Evolutionary conservation across 2,888 invertebrate species (phyloP), one percentile per base, ranked within the genome.

Genomic region (Callinectes sapidus): DNA sequence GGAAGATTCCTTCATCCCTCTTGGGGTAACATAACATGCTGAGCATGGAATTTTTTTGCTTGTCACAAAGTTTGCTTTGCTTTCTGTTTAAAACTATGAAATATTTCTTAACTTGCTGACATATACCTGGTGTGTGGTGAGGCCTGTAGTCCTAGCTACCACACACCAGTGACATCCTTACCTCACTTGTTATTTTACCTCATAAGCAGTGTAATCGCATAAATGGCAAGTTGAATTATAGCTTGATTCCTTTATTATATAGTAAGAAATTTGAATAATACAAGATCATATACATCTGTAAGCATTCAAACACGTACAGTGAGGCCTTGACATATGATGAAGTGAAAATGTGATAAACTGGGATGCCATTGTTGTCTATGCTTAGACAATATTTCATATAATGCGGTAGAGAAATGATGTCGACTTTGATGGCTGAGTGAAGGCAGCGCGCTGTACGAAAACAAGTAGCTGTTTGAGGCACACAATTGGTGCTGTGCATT

Each of bases 301-400:
- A 71, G 28, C 28, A 71, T 71, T 71, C 28, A 71, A 10, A 71
- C 71, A 13, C 3, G 10, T 28, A 71, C 71, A 71, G 71, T 71
- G 71, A 71, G 71, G 71, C 28, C 61, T 61, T 61, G 61, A 71
- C 71, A 71, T 71, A 71, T n/a, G n/a, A 28, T 28, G 71, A n/a
- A 28, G 6, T 61, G 23, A 71, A 71, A n/a, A n/a, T n/a, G 71
- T 71, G 71, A 71, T 10, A 71, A 28, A 71, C 23, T 39, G 39
- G 13, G 71, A 28, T 71, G 13, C 71, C 23, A 13, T 71, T 71
- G n/a, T 28, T 71, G 23, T 71, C 71, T 10, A 28, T 71, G 71
- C 71, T 71, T 71, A 71, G 23, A 3, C 23, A 16, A 71, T 71
- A 8, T 28, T n/a, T 28, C n/a, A 71, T 71, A 28, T n/a, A 71